Base-by-base conservation (phyloP, 2,888 invertebrate species). In the Heliothis peltigera region DNA sequence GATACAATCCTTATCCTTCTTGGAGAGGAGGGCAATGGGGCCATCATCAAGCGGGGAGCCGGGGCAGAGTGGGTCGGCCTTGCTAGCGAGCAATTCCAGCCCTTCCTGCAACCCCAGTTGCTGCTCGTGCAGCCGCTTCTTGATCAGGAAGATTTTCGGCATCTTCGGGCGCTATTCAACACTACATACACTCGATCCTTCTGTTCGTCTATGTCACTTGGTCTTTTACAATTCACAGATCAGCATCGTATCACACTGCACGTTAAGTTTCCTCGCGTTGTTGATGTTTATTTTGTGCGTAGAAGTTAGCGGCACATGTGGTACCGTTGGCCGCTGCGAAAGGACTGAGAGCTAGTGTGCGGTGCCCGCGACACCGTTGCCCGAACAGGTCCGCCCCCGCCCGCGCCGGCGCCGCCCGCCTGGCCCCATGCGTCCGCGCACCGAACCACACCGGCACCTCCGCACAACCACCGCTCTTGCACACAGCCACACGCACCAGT, bases 91-190 rank as follows among this genome's bases (percentile, higher is more conserved):
- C 84, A 97, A 96, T 92, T 98, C 98, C 93, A 98, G 98, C 76
- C 97, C 96, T 92, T 98, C 98, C 92, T 97, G 95, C 89, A 98
- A 94, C 85, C 97, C 96, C 87, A 97, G 96, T 94, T 98, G 98
- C 96, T 98, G 98, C 96, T 98, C 98, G 85, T 98, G 98, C 95
- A 98, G 96, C 90, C 98, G 96, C 92, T 98, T 97, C 95, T 98
- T 98, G 87, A 98, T 98, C 85, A 98, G 95, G 95, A 98, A 98
- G 94, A 98, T 98, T 96, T 98, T 98, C 96, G 98, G 98, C 98
- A 98, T 98, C 87, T 95, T 95, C 85, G 77, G 76, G 86, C 80
- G 83, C 86, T 88, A 86, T 71, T 77, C 68, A 84, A 86, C 94
- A 95, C 94, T 92, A 86, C 94, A 95, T 92, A 86, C 94, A 95